Evolutionary conservation across 2,888 invertebrate genomes (phyloP), one percentile per base, ranked within the genome.

Genomic region (Deilephila elpenor): DNA sequence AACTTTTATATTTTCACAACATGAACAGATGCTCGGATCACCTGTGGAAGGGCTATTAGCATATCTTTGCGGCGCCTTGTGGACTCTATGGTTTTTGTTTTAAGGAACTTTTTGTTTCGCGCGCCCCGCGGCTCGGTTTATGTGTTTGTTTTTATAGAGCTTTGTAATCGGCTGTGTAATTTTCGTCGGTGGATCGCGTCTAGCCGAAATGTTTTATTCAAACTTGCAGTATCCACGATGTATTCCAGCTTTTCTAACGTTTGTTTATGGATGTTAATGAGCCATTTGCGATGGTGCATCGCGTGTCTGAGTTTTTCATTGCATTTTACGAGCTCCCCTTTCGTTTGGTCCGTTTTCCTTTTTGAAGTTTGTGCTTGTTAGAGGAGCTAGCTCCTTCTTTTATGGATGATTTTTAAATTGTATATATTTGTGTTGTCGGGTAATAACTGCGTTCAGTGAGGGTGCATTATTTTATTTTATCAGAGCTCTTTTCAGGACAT

Each of bases 1-100:
- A 92, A 91, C 90, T 93, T 86, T 91, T 91, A 89, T 91, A 91
- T 92, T 92, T 91, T 88, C 90, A 87, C 88, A 90, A 91, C 89
- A 92, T 89, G 89, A 88, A 86, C 92, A 91, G 89, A 89, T 90
- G 92, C 84, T 88, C 79, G 82, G 83, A 84, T 91, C 93, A 92
- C 92, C 92, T 91, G 92, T 86, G 89, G 86, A 88, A 88, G 80
- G 79, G 83, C 85, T 84, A 86, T 89, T 86, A 88, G 82, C 85
- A 84, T 85, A 79, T 73, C 75, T 75, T 75, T 77, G 74, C 78
- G 78, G 80, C 77, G 75, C 86, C 19, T 86, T 88, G 78, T 80
- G 80, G 75, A 84, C 89, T 84, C 75, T 90, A 83, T 81, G 71
- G 37, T 78, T 72, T 71, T 74, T 73, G 34, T 7, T 59, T 78